These are phyloP conservation scores for Andinoacara biseriatus DNA, from an alignment of 2,113 vertebrate genomes.

Conservation along the genomic window DNA sequence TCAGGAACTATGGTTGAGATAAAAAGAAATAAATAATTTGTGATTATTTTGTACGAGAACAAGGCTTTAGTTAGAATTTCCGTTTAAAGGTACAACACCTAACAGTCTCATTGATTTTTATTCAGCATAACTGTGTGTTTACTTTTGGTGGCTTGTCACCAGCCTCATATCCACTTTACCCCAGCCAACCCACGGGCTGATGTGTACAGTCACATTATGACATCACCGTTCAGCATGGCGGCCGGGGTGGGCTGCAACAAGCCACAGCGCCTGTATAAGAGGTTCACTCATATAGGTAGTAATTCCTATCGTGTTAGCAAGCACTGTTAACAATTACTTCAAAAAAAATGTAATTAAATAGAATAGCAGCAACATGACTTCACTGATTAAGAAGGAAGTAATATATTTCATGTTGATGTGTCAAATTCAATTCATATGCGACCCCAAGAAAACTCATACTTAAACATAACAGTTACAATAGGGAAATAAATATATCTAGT, in stretches of 20 bases:
- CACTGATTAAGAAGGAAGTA: not conserved
- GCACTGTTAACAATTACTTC: not conserved
- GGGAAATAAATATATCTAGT: not conserved
- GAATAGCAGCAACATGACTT: not conserved
- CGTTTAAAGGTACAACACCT: not conserved
- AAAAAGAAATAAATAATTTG: too few relatives aligned
- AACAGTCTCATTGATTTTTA: not conserved
- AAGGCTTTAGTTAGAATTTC: not conserved
- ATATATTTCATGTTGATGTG: not conserved
- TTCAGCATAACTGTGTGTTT: not conserved
- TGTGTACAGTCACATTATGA: not conserved
- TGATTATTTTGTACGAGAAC: not conserved
- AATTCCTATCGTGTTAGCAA: not conserved
- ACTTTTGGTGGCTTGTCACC: not conserved
- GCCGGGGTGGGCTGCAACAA: not conserved
- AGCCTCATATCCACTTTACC: not conserved
- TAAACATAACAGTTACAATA: not conserved
- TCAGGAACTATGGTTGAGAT: not conserved
- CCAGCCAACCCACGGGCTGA: not conserved
- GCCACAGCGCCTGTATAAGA: not conserved
- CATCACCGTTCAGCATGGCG: not conserved
- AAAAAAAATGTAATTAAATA: not conserved
- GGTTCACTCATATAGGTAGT: not conserved
- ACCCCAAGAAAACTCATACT: not conserved
- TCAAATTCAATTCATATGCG: not conserved